A percentile compares a stretch with the other conserved stretches of the same genome.
phyloP scores from a whole-genome alignment of 1,140 invertebrate genomes.

The Muscidifurax raptorellus region DNA sequence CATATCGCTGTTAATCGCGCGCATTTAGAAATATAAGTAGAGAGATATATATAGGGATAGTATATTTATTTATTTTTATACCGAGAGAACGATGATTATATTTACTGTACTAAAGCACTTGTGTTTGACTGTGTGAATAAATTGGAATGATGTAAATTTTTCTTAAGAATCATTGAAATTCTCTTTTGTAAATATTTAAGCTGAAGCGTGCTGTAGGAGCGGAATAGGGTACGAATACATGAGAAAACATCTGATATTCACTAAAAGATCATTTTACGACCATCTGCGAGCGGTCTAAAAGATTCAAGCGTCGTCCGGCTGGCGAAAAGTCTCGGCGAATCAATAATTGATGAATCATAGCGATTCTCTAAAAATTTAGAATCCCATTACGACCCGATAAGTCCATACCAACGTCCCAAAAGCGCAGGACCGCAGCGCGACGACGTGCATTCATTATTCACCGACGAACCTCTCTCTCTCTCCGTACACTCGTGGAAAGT shows the following conservation, averaged over 20 bases:
- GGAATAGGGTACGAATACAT: too few species aligned
- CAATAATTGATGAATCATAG: conserved; percentile 13
- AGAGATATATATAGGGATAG: neutral
- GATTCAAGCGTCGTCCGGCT: neutral
- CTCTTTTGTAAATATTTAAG: neutral
- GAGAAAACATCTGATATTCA: neutral
- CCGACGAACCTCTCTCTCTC: neutral
- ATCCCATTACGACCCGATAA: conserved; percentile 24
- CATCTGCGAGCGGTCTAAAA: neutral
- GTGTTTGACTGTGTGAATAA: conserved; percentile 30
- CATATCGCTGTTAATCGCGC: too few species aligned
- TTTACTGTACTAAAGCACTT: neutral
- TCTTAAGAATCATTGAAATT: neutral
- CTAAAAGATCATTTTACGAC: neutral
- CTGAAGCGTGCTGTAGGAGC: neutral
- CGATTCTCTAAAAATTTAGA: conserved; percentile 26
- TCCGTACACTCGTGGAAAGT: neutral
- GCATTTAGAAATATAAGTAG: too few species aligned
- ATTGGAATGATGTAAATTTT: neutral
- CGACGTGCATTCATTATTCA: conserved; percentile 45
- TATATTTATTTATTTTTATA: conserved; percentile 50
- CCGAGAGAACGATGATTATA: neutral
- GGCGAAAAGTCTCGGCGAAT: neutral
- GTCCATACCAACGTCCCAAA: neutral
- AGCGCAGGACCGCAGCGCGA: neutral